Evolutionary conservation across 37 sponge, comb jelly and placozoan genomes (phyloP), one percentile per base, ranked within the genome.

Genomic region (Chondrilla cf. caribensis): DNA sequence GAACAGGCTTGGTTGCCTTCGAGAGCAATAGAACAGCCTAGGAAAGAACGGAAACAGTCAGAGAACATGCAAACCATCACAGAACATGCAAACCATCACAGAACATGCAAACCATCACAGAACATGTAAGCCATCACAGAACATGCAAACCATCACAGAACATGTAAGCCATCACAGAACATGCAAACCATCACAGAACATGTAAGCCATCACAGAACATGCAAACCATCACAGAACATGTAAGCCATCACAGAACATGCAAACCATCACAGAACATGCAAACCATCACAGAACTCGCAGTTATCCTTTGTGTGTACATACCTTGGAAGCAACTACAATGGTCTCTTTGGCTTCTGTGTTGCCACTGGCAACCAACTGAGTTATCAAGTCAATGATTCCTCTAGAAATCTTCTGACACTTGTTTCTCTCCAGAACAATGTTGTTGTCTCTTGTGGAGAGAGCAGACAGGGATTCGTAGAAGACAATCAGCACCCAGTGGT

Each of bases 401-500:
- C 36, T 39, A 5, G 44, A 73, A 2, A 73, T 43, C 19, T 0
- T 24, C 1, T 37, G 9, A 39, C 76, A 73, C 44, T 37, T 38
- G 38, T 73, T 37, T 25, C 42, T 73, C 41, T 31, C 7, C 44
- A 73, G 76, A 4, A 39, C 31, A n/a, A 36, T 24, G 2, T 37
- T 73, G 0, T 4, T 42, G 38, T 38, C 0, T 7, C 40, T 17
- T 29, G 35, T 17, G 28, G 17, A 8, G 35, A 67, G 7, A 4
- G 68, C n/a, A 32, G 68, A 67, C 29, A 73, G 21, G 41, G 76
- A 32, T 24, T 43, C 76, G 36, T 37, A 73, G 44, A 73, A 42
- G 43, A 73, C 76, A 21, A 37, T 73, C 76, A 73, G 76, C 24
- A 73, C 22, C 76, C 76, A 73, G 25, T 73, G 76, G 15, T 42